These are phyloP conservation scores for Pelodytes ibericus DNA, from an alignment of 2,797 vertebrate species.

Conservation along the genomic window DNA sequence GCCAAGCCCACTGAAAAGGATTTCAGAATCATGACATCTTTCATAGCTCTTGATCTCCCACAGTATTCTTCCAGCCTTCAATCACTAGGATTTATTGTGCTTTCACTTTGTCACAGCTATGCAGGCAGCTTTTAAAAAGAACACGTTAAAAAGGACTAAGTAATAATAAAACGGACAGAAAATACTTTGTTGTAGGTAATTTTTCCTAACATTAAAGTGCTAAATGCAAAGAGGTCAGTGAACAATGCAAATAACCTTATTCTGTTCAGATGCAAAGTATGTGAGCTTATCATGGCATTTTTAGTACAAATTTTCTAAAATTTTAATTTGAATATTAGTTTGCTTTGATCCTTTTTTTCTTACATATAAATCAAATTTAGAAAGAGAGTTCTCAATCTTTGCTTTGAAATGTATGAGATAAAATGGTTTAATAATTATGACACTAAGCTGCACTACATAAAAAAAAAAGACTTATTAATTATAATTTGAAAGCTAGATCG, in stretches of 20 bases:
- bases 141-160: not conserved
- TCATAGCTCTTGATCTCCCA: slow-evolving; percentile 75
- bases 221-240: slow-evolving; percentile 31
- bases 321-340: slow-evolving; percentile 28
- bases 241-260: slow-evolving; percentile 41
- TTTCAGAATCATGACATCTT: slow-evolving; percentile 81
- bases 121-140: slow-evolving; percentile 3
- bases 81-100: slow-evolving; percentile 39
- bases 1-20: slow-evolving; percentile 83
- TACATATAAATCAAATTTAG: not conserved
- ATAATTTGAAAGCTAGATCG: slow-evolving; percentile 55
- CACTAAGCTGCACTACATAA: slow-evolving; percentile 53
- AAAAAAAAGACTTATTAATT: slow-evolving; percentile 58
- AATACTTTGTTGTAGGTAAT: not conserved
- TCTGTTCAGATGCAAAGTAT: slow-evolving; percentile 50
- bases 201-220: slow-evolving; percentile 28
- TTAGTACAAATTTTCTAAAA: slow-evolving; percentile 46
- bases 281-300: slow-evolving; percentile 52
- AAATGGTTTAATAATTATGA: slow-evolving; percentile 60
- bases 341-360: not conserved
- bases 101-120: slow-evolving; percentile 31
- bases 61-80: slow-evolving; percentile 79
- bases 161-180: not conserved
- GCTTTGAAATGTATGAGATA: slow-evolving; percentile 48
- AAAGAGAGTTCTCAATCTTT: slow-evolving; percentile 24